These are phyloP conservation scores for Apotomis turbidana DNA, from an alignment of 2,888 invertebrate species.

Conservation along the genomic window DNA sequence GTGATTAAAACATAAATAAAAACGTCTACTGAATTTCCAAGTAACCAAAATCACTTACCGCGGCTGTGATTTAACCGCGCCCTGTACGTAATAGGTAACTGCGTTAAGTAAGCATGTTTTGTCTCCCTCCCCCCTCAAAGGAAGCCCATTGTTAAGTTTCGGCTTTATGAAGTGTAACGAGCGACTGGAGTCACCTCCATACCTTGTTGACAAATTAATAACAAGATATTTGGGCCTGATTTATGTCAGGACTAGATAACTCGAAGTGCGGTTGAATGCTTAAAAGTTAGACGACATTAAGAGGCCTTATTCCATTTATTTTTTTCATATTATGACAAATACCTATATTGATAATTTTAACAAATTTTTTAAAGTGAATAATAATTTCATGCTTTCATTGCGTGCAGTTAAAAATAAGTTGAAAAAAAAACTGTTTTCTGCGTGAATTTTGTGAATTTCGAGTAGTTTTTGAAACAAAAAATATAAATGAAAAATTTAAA, in stretches of 20 bases:
- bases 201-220: slow-evolving; percentile 20
- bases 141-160: slow-evolving; percentile 57
- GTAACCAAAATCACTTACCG: neutral
- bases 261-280: neutral
- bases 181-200: neutral
- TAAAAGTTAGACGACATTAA: neutral
- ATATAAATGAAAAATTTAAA: too few relatives aligned
- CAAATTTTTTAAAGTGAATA: too few relatives aligned
- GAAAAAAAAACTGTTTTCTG: too few relatives aligned
- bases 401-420: too few relatives aligned
- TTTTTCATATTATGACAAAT: too few relatives aligned
- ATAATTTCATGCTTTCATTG: too few relatives aligned
- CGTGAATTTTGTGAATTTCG: too few relatives aligned
- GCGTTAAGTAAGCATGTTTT: slow-evolving; percentile 74
- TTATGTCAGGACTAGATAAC: neutral
- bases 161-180: slow-evolving; percentile 32
- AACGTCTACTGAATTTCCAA: too few relatives aligned
- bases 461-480: too few relatives aligned
- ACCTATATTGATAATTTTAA: too few relatives aligned
- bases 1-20: too few relatives aligned
- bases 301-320: neutral
- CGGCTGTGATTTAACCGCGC: slow-evolving; percentile 43
- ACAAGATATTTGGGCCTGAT: neutral
- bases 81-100: slow-evolving; percentile 67
- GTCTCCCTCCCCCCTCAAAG: slow-evolving; percentile 72